Evolutionary conservation across 2,888 invertebrate species (phyloP), one percentile per base, ranked within the genome.

Genomic region (Hydropsyche betteni): DNA sequence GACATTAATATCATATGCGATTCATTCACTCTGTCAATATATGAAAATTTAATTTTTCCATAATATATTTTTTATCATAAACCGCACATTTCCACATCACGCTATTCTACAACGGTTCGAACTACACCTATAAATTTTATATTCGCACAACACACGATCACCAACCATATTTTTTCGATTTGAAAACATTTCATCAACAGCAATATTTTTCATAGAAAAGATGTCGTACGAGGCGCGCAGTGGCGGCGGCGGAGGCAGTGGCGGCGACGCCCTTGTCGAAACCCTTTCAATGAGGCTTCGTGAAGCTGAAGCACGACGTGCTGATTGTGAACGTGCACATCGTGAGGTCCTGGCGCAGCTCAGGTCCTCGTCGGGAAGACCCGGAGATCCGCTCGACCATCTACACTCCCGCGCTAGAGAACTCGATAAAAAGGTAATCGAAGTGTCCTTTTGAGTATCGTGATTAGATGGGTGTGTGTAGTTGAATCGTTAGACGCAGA

Each of bases 341-440:
- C 90, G 92, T 79, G 94, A 94, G 81, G 93, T 93, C 81, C 89
- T 94, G 82, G 89, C 91, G 81, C 91, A 91, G 83, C 87, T 92
- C 80, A 89, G 91, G 79, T 82, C 85, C 77, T 86, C 88, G 77
- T 87, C 87, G 81, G 82, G 88, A 80, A 87, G 88, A 81, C 87
- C 89, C 81, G 89, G 90, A 75, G 93, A 94, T 81, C 89, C 89
- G 53, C 86, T 91, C 78, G 91, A 91, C 82, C 92, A 92, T 79
- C 86, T 93, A 82, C 93, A 95, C 85, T 94, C 94, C 69, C 90
- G 94, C 81, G 94, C 94, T 73, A 90, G 96, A 80, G 97, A 97
- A 85, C 88, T 97, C 80, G 96, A 97, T 85, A 96, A 96, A 85
- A 97, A 97, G 89, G 95, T 94, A 69, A 53, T 14, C 4, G 8